These are phyloP conservation scores for Palythoa grandis DNA, from an alignment of 92 coral and sea anemone species.

Conservation along the genomic window DNA sequence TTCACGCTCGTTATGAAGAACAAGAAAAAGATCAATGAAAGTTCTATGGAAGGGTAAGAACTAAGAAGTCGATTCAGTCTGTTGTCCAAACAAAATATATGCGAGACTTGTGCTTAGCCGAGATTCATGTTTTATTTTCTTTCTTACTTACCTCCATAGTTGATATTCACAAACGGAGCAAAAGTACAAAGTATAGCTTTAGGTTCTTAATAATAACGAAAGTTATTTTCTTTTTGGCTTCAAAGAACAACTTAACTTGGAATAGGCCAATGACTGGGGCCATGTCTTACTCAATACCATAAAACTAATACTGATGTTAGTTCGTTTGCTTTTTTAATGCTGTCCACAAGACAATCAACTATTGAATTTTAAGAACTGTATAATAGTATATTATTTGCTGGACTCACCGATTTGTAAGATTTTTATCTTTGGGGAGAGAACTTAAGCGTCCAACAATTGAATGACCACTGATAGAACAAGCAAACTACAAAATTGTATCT, in stretches of 20 bases:
- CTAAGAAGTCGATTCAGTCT: slow-evolving; percentile 1
- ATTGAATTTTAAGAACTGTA: background rate
- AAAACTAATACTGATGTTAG: background rate
- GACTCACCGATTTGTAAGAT: background rate
- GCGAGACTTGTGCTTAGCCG: slow-evolving; percentile 5
- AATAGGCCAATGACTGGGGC: background rate
- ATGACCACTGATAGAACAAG: background rate
- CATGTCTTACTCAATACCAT: background rate
- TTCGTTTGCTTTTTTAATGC: background rate
- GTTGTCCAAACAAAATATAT: background rate
- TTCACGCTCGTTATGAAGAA: slow-evolving; percentile 23
- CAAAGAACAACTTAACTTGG: background rate
- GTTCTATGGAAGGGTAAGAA: slow-evolving; percentile 37
- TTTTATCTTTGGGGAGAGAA: background rate
- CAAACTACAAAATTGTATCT: background rate
- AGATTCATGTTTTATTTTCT: background rate
- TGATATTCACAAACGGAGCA: background rate
- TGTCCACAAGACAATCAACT: background rate
- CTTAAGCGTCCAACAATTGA: background rate
- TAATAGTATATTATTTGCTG: background rate
- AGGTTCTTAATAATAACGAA: background rate
- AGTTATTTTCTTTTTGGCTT: background rate
- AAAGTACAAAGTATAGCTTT: background rate
- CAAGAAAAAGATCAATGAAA: slow-evolving; percentile 39
- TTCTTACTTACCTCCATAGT: background rate